These are phyloP conservation scores for Engraulis encrasicolus DNA, from an alignment of 2,113 vertebrate genomes.

Conservation along the genomic window DNA sequence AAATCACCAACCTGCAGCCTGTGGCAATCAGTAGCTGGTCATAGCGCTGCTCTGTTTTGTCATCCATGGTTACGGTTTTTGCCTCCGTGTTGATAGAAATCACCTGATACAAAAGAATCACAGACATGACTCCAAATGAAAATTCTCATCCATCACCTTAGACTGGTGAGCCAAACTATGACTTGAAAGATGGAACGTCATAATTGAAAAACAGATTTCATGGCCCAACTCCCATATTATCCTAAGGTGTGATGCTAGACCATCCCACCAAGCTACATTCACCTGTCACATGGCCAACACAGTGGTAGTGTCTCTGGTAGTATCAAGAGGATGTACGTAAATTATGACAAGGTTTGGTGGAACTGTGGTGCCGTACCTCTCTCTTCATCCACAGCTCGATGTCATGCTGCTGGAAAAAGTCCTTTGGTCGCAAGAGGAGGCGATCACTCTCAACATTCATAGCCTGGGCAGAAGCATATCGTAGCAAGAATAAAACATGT, in stretches of 20 bases:
- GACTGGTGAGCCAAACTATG: too few species aligned
- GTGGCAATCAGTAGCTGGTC: conserved; percentile 83
- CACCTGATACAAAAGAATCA: conserved; percentile 67
- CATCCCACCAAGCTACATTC: too few species aligned
- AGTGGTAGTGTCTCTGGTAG: too few species aligned
- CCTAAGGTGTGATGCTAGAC: too few species aligned
- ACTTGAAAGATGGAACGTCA: too few species aligned
- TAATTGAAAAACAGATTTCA: too few species aligned
- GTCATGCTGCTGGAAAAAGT: conserved; percentile 73
- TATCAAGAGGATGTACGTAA: not conserved
- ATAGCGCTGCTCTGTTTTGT: conserved; percentile 76
- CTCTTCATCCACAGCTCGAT: conserved; percentile 83
- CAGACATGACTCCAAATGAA: not conserved
- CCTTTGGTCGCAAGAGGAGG: conserved; percentile 73
- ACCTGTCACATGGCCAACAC: too few species aligned
- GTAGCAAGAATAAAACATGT: not conserved
- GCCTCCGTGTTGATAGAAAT: conserved; percentile 68
- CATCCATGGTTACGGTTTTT: conserved; percentile 71
- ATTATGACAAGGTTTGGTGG: not conserved
- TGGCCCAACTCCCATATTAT: too few species aligned
- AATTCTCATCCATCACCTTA: too few species aligned
- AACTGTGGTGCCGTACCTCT: conserved; percentile 69
- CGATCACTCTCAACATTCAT: conserved; percentile 74
- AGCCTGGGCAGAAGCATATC: conserved; percentile 60
- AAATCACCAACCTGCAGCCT: conserved; percentile 76